Conservation (phyloP, 2,888 invertebrate genomes). For the Lepeophtheirus nordmannii region DNA sequence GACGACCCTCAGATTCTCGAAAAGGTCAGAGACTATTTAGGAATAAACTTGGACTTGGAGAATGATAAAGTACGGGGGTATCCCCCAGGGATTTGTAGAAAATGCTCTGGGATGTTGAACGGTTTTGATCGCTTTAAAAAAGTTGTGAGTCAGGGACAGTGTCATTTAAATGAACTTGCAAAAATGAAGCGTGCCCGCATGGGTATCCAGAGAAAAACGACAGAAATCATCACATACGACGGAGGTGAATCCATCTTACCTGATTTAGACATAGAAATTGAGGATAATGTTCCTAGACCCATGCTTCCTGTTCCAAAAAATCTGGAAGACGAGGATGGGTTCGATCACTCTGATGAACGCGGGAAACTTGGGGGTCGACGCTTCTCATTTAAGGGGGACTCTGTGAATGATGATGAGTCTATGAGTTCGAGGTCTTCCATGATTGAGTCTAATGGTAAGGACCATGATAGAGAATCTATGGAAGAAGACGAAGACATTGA, state of each 20-base stretch:
- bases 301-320: background rate
- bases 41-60: background rate
- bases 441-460: background rate
- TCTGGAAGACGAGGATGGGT: background rate
- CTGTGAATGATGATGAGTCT: background rate
- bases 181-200: background rate
- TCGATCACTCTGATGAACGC: too few species aligned
- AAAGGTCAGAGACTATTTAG: background rate
- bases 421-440: background rate
- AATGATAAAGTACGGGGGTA: background rate
- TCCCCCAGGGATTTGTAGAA: background rate
- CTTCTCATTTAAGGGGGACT: too few species aligned
- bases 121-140: background rate
- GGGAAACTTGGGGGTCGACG: too few species aligned
- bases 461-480: too few species aligned
- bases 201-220: background rate
- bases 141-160: background rate
- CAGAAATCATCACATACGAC: too few species aligned
- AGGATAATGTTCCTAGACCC: slow-evolving; percentile 3
- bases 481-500: background rate
- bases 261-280: background rate
- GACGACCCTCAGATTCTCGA: background rate
- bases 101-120: slow-evolving; percentile 1
- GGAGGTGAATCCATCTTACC: background rate
- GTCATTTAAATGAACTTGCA: background rate